Conservation (phyloP, 2,888 invertebrate genomes). For the Priocnemis perturbator region DNA sequence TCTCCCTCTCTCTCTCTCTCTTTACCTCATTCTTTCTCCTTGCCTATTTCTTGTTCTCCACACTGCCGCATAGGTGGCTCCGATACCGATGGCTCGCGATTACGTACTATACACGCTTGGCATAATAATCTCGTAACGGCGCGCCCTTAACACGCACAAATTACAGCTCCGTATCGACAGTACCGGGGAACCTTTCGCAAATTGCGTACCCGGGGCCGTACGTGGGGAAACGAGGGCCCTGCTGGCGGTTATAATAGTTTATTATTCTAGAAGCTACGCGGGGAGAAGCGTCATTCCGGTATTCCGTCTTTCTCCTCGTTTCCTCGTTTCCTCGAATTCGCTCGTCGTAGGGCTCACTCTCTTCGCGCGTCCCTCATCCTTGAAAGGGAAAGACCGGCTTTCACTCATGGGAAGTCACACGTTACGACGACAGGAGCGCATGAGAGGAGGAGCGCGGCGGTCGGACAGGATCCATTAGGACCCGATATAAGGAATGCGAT, state of each 20-base stretch:
- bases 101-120: constrained; percentile 34
- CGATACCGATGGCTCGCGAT: constrained; percentile 5
- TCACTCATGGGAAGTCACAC: constrained; percentile 13
- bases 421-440: constrained; percentile 9
- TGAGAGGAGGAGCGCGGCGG: background rate
- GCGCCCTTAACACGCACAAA: constrained; percentile 43
- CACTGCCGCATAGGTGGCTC: no score
- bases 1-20: background rate
- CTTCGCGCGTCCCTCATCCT: constrained; percentile 1
- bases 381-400: constrained; percentile 9
- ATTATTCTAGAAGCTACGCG: constrained; percentile 26
- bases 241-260: constrained; percentile 30
- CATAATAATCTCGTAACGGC: constrained; percentile 44
- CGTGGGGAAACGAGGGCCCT: background rate
- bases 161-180: constrained; percentile 35
- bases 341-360: background rate
- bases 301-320: constrained; percentile 8
- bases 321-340: constrained; percentile 24
- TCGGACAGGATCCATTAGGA: constrained; percentile 26
- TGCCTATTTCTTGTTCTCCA: background rate
- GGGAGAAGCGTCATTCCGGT: constrained; percentile 3
- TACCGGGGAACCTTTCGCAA: constrained; percentile 35
- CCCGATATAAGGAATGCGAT: constrained; percentile 37
- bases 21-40: background rate
- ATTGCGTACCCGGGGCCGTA: constrained; percentile 28